phyloP scores from a whole-genome alignment of 2,113 vertebrate species.

The Crocuta crocuta region DNA sequence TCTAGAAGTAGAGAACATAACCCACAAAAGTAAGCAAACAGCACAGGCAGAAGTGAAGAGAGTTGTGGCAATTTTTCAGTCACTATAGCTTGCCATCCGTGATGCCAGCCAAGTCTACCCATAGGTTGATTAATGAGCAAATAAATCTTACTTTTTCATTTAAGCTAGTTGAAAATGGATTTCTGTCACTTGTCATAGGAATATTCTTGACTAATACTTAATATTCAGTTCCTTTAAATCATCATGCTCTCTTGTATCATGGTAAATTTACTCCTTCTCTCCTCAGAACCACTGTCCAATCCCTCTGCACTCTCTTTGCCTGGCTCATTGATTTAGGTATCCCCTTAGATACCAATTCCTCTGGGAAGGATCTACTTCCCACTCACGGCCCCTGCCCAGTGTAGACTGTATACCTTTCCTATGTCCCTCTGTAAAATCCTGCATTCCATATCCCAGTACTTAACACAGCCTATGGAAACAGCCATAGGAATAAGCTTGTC shows the following conservation, averaged over 20 bases:
- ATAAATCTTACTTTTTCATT: not conserved
- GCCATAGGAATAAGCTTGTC: no score
- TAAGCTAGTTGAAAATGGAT: not conserved
- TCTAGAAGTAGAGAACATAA: not conserved
- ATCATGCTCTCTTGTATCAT: not conserved
- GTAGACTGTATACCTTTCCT: not conserved
- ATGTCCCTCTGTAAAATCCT: not conserved
- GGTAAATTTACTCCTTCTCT: not conserved
- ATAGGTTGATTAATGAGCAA: not conserved
- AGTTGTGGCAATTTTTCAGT: not conserved
- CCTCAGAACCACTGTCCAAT: not conserved
- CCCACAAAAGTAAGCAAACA: not conserved
- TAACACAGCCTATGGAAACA: not conserved
- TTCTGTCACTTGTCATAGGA: slow-evolving; percentile 1
- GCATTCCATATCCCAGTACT: not conserved
- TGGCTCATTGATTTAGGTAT: not conserved
- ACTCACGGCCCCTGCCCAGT: not conserved
- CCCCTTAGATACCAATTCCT: not conserved
- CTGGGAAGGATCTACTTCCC: not conserved
- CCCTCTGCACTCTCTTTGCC: not conserved
- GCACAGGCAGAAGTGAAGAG: not conserved
- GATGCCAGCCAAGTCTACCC: not conserved
- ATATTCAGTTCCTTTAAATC: not conserved
- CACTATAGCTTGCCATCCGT: not conserved
- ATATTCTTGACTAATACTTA: slow-evolving; percentile 6